Evolutionary conservation across 2,113 vertebrate genomes (phyloP).

Genomic region (Leucosticte australis): DNA sequence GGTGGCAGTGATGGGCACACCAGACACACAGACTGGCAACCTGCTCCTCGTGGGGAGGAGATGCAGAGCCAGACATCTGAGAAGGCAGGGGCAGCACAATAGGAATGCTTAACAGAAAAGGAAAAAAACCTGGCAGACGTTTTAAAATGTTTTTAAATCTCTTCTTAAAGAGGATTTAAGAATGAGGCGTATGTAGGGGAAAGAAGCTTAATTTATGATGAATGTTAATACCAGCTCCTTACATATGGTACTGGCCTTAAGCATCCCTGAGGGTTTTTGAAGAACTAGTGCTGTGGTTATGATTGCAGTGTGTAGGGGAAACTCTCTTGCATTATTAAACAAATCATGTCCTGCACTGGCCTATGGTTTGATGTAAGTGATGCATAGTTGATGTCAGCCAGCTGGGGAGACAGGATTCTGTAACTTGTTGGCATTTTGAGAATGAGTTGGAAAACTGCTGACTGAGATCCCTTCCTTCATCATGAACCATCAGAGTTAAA

Average conservation of each 20-base stretch:
- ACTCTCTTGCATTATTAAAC: slow-evolving; percentile 28
- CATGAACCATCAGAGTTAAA: background rate
- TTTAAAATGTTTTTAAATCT: slow-evolving; percentile 20
- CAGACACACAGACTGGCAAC: background rate
- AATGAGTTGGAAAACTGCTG: background rate
- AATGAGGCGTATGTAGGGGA: background rate
- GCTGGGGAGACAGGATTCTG: background rate
- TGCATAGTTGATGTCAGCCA: background rate
- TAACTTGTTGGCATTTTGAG: background rate
- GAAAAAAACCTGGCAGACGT: background rate
- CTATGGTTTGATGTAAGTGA: background rate
- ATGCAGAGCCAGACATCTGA: background rate
- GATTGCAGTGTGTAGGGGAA: background rate
- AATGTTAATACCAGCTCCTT: slow-evolving; percentile 38
- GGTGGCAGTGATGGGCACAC: background rate
- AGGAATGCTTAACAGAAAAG: background rate
- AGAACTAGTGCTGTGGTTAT: slow-evolving; percentile 4
- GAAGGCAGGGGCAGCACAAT: background rate
- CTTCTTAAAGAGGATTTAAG: slow-evolving; percentile 35
- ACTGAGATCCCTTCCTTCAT: background rate
- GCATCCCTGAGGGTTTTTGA: slow-evolving; percentile 13
- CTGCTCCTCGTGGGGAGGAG: background rate
- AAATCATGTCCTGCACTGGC: background rate
- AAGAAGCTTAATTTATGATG: slow-evolving; percentile 55
- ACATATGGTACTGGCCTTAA: background rate